Evolutionary conservation across 2,113 vertebrate species (phyloP), one percentile per base, ranked within the genome.

Genomic region (Rhinopomastus cyanomelas): DNA sequence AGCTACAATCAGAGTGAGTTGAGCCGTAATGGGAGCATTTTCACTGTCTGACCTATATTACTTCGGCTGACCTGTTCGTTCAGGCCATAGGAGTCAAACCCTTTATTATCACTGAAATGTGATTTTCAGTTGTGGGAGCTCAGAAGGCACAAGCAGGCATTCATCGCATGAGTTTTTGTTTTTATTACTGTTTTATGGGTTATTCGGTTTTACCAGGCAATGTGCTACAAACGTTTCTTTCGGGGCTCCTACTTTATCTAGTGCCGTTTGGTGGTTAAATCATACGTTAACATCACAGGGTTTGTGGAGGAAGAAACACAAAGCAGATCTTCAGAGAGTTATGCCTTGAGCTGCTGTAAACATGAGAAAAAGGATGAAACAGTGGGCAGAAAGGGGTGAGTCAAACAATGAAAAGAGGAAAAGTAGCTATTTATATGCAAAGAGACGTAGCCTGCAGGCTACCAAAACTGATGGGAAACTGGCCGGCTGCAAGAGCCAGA

Each of bases 341-440:
- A 17, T 5, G 65, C 48, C 13, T 42, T 48, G 61, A 68, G 83
- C 39, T 15, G 44, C 15, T 65, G 44, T 36, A 73, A 57, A 52
- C 6, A 29, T 8, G 67, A 90, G 37, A 34, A 48, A 48, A 39
- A 39, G 23, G 44, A 55, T 81, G 91, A 84, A 83, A 23, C 46
- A 15, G 17, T 1, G 34, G 8, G 34, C 66, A 22, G 53, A 65
- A 32, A 56, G 7, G 27, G 27, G 62, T 91, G 91, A 95, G 55
- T 94, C 83, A 94, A 44, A 93, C 72, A 61, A 80, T 53, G 91
- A 94, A 87, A 82, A 9, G 5, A 46, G n/a, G 6, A 21, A 39
- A 19, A 11, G 67, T 44, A 67, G 65, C 65, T 94, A 68, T 91
- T 84, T 94, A 68, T 92, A 94, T 72, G 68, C 73, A 69, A 85